These are phyloP conservation scores for Diabrotica undecimpunctata DNA, from an alignment of 1,140 invertebrate species.

Conservation along the genomic window DNA sequence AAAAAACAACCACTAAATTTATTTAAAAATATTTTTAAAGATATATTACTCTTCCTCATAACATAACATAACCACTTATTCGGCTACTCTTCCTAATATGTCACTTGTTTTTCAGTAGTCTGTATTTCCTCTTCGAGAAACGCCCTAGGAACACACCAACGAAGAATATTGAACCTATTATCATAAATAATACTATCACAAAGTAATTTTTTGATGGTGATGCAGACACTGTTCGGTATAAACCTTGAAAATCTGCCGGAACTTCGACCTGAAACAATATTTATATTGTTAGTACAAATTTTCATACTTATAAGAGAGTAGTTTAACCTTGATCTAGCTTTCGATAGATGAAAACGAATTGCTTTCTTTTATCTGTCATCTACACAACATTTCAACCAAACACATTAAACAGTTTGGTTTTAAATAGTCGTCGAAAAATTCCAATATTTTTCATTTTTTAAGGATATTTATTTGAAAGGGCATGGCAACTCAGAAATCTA, in stretches of 20 bases:
- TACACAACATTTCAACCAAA: no score
- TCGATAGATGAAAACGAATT: no score
- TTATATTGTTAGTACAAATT: no score
- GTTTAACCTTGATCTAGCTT: no score
- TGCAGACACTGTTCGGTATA: slow-evolving; percentile 62
- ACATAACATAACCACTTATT: background rate
- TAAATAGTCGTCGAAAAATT: no score
- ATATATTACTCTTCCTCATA: background rate
- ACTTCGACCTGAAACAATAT: slow-evolving; percentile 27
- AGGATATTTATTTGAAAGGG: no score
- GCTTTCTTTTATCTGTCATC: no score
- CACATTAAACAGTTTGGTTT: no score
- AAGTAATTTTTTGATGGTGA: slow-evolving; percentile 80
- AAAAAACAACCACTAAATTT: background rate
- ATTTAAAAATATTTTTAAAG: background rate
- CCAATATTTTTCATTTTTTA: no score
- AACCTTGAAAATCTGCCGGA: slow-evolving; percentile 66
- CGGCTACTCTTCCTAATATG: background rate
- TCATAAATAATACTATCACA: slow-evolving; percentile 63
- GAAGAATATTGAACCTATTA: slow-evolving; percentile 75
- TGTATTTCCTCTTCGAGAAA: slow-evolving; percentile 60
- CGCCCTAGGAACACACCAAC: slow-evolving; percentile 78
- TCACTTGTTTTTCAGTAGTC: slow-evolving; percentile 44
- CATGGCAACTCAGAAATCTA: no score
- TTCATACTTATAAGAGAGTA: no score